Evolutionary conservation across 2,797 vertebrate species (phyloP), one percentile per base, ranked within the genome.

Genomic region (Sparus aurata): DNA sequence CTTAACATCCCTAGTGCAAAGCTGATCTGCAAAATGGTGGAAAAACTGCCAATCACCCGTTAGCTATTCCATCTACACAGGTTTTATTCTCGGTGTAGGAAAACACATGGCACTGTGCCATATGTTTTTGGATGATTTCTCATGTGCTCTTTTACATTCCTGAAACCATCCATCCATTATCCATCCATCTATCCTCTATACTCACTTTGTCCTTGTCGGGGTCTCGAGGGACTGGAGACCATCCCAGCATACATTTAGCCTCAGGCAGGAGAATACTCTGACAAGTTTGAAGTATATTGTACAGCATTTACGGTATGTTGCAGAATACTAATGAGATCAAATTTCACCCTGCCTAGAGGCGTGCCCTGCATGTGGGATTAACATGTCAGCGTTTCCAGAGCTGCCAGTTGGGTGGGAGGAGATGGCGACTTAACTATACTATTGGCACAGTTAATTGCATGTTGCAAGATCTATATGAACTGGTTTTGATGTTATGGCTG

Each of bases 301-400:
- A 46, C 45, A 16, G 1, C n/a, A 64, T 73, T 73, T 30, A 57
- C 38, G 72, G 52, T 46, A 25, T 64, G 47, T 62, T 62, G 49
- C 45, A 57, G 60, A 41, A 23, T 55, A 61, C 64, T 77, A 77
- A 78, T 65, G 79, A 76, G 71, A 84, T 76, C 22, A 72, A 13
- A 64, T 80, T 23, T 15, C 59, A 45, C 55, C 54, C 60, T 80
- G 60, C 47, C 9, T 60, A 34, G 27, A 77, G 12, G 66, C 47
- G 5, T 67, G 57, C 59, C 27, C 43, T 62, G 30, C 16, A 45
- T 65, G 55, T 62, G 5, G 34, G 47, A 82, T 71, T 73, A 18
- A 46, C 52, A 52, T 49, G 65, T 74, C 43, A 50, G 60, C 7
- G 1, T 47, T 87, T 75, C 30, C 62, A 69, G 20, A 50, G 41